Evolutionary conservation across 1,140 invertebrate species (phyloP).

Genomic region (Rhagoletis zephyria): DNA sequence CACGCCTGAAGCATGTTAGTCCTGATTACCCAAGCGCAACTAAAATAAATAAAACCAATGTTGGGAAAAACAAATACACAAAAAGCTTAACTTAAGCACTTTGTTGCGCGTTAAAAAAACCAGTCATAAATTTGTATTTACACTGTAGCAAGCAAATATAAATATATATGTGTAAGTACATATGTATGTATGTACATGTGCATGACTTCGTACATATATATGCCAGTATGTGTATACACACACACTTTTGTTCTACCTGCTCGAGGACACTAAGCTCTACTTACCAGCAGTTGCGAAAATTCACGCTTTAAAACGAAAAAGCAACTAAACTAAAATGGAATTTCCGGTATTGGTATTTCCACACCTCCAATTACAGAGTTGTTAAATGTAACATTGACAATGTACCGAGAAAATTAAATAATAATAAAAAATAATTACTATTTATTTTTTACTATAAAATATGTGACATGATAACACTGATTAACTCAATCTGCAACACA

Average conservation of each 20-base stretch:
- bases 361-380: conserved; percentile 13
- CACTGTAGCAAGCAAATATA: not conserved
- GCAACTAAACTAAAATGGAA: not conserved
- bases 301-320: not conserved
- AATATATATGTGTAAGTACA: not conserved
- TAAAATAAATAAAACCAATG: not conserved
- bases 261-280: not conserved
- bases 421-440: not conserved
- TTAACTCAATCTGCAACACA: too few relatives aligned
- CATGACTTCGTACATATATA: too few relatives aligned
- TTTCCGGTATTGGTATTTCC: conserved; percentile 35
- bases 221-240: too few relatives aligned
- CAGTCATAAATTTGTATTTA: not conserved
- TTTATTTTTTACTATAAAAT: too few relatives aligned
- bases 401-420: not conserved
- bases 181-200: not conserved
- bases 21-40: not conserved
- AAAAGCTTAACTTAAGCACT: not conserved
- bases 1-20: not conserved
- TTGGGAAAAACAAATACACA: not conserved
- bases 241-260: not conserved
- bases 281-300: not conserved
- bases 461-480: too few relatives aligned
- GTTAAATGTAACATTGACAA: conserved; percentile 41
- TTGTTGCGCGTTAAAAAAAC: not conserved